Evolutionary conservation across 2,888 invertebrate species (phyloP), one percentile per base, ranked within the genome.

Genomic region (Drosophila borealis): DNA sequence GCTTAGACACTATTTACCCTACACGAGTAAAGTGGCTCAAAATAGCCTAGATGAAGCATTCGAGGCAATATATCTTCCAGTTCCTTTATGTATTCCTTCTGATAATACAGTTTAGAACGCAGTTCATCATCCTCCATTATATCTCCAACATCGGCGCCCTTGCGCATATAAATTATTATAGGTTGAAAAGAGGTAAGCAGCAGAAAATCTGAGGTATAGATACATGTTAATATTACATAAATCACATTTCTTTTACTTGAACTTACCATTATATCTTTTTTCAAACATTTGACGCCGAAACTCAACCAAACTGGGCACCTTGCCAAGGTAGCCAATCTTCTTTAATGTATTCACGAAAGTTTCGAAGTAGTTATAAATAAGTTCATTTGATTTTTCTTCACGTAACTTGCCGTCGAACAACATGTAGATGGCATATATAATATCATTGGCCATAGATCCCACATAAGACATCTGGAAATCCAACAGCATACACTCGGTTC

Each of bases 401-500:
- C 81, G 80, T 13, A 65, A 39, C 2, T 82, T 74, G 1, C 34
- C 3, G 19, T 69, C 67, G 49, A 86, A 46, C 0, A 88, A 25
- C 78, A 85, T 74, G 49, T 71, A 83, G 4, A 65, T 48, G 1
- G 83, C 70, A 34, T 86, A 86, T 0, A 72, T 55, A 0, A 89
- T 11, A 53, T 89, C 89, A 25, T 48, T 65, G 8, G 70, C 70
- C 11, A 80, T 80, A 4, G 79, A 73, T 3, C 88, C 86, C n/a
- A 81, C 72, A 34, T 70, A 78, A n/a, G 71, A 74, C 39, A 78
- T 44, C 59, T 89, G 86, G 25, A 74, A 89, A 39, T 89, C 89
- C 5, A 88, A n/a, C 8, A 84, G 56, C 77, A 81, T 69, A 5
- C 80, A 69, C 2, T 84, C 79, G 6, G 68, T 48, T 2, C 68